Evolutionary conservation across 2,797 vertebrate species (phyloP), one percentile per base, ranked within the genome.

Genomic region (Tympanoctomys barrerae): DNA sequence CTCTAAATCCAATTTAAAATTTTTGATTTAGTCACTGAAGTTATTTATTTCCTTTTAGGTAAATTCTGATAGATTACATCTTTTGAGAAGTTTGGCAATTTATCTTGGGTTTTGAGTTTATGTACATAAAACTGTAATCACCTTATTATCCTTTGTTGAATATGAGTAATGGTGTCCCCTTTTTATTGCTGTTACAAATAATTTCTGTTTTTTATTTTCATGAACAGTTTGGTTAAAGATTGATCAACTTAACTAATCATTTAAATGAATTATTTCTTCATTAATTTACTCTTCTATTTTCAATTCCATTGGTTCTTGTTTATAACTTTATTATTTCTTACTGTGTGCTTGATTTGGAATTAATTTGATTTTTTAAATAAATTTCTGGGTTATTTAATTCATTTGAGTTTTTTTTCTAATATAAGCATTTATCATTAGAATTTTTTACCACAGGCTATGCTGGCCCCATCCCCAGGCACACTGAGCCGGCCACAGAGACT

Each of bases 11-110:
- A 78, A 42, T 70, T 90, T 83, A 2, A 46, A n/a, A 78, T 62
- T 31, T 46, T 61, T 87, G 61, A 78, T 70, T 68, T 70, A 57
- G 21, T 5, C 33, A 57, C 26, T 73, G 54, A 59, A 26, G 3
- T 36, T 64, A 79, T 84, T 96, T 73, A 62, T 88, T 91, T 88
- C 24, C 93, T 77, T 36, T 80, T 39, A 19, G 66, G 59, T 87
- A 16, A 82, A 18, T 19, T 81, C 75, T 59, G 33, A 2, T 66
- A 73, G 59, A 49, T 66, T 73, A 49, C 33, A 8, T 49, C 42
- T 81, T 83, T 49, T 4, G 61, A 84, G 54, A 52, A 84, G 22
- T 88, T 83, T 95, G 75, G 81, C 28, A 42, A 70, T 83, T 96
- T 91, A 11, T 33, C 36, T 88, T 64, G 71, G 21, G 57, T 57